Conservation (phyloP, 2,888 invertebrate genomes). For the Schrankia costaestrigalis region DNA sequence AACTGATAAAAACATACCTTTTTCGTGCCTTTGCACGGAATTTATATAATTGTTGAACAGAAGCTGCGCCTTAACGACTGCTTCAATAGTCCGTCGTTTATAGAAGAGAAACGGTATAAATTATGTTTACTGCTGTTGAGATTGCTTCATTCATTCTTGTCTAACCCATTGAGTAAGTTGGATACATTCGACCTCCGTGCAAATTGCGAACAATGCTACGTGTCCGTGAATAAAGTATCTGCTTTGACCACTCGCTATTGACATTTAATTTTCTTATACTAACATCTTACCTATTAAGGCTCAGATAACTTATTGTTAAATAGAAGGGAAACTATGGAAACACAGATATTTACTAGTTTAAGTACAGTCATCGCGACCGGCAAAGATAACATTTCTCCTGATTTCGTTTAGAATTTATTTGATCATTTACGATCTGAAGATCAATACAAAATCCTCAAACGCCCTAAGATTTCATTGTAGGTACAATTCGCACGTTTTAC, state of each 20-base stretch:
- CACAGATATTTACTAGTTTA: no score
- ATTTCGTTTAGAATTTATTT: no score
- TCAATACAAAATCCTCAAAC: no score
- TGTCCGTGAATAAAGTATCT: conserved; percentile 52
- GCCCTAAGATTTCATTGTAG: no score
- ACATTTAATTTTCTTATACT: conserved; percentile 51
- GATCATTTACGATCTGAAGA: no score
- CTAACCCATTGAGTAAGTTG: conserved; percentile 60
- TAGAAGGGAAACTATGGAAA: no score
- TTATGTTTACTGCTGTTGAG: conserved; percentile 61
- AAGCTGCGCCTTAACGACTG: conserved; percentile 64
- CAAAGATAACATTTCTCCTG: no score
- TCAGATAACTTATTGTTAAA: conserved; percentile 27
- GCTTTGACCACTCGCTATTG: conserved; percentile 46
- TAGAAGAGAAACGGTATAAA: conserved; percentile 68
- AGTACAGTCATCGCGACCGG: no score
- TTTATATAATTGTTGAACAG: conserved; percentile 73
- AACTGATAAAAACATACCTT: conserved; percentile 56
- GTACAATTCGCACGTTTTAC: no score
- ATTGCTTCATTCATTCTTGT: conserved; percentile 76
- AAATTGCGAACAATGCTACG: conserved; percentile 59
- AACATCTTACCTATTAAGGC: conserved; percentile 34
- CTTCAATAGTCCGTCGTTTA: conserved; percentile 57
- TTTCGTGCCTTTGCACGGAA: conserved; percentile 43
- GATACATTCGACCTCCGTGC: conserved; percentile 45